A percentile compares a stretch with the other conserved stretches of the same genome.
These are phyloP conservation scores for Mastomys coucha DNA, from an alignment of 2,113 vertebrate species.

Conservation along the genomic window DNA sequence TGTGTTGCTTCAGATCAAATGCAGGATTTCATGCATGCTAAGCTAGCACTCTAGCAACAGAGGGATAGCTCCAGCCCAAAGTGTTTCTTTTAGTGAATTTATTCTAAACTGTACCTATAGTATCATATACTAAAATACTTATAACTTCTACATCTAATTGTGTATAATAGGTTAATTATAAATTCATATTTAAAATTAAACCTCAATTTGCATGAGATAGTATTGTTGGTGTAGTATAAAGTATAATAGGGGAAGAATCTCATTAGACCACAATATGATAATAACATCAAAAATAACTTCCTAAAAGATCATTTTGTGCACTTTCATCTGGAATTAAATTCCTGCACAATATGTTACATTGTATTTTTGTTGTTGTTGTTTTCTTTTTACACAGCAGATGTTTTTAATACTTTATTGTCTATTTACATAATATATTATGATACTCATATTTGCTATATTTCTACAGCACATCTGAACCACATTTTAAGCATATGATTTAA, in stretches of 20 bases:
- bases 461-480: neutral
- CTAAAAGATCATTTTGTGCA: neutral
- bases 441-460: slow-evolving; percentile 40
- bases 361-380: neutral
- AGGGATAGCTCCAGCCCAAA: neutral
- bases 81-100: neutral
- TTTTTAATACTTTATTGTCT: neutral
- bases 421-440: slow-evolving; percentile 19
- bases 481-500: slow-evolving; percentile 1
- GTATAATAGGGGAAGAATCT: neutral
- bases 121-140: neutral
- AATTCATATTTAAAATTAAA: neutral
- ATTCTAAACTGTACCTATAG: neutral
- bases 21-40: neutral
- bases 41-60: neutral
- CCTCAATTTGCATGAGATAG: neutral
- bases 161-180: neutral
- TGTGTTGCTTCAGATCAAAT: neutral
- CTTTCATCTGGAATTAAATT: neutral
- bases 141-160: neutral
- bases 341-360: neutral
- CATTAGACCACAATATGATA: neutral
- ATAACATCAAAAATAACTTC: neutral
- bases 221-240: neutral
- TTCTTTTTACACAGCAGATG: neutral